Conservation (phyloP, 2,113 vertebrate species). For the Motacilla tschutschensis region DNA sequence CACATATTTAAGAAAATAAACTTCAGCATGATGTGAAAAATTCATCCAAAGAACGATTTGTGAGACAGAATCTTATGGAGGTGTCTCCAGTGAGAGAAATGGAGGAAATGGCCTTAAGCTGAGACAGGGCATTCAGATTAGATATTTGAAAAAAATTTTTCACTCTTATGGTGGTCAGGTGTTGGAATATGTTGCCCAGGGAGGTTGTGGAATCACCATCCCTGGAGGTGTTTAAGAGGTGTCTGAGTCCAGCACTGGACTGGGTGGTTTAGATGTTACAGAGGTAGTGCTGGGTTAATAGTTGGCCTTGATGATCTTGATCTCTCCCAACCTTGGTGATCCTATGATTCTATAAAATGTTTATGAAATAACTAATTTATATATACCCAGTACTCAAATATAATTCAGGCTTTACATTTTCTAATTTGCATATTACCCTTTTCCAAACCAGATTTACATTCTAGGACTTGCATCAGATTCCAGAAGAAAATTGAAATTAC, state of each 20-base stretch:
- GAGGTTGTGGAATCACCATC: not conserved
- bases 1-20: not conserved
- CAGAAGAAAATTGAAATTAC: not conserved
- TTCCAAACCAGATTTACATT: not conserved
- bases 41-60: accelerated
- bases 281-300: not conserved
- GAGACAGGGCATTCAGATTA: not conserved
- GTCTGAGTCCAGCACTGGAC: not conserved
- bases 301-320: not conserved
- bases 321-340: not conserved
- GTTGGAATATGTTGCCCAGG: not conserved
- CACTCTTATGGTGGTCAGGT: not conserved
- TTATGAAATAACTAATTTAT: not conserved
- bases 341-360: not conserved
- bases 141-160: not conserved
- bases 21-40: not conserved
- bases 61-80: not conserved
- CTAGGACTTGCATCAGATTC: not conserved
- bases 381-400: not conserved
- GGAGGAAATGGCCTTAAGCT: not conserved
- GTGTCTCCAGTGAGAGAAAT: not conserved
- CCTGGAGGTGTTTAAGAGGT: not conserved
- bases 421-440: not conserved
- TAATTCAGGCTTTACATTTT: not conserved
- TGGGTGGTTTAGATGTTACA: not conserved